Base-by-base conservation (phyloP, 2,797 vertebrate species). In the Malurus splendens region DNA sequence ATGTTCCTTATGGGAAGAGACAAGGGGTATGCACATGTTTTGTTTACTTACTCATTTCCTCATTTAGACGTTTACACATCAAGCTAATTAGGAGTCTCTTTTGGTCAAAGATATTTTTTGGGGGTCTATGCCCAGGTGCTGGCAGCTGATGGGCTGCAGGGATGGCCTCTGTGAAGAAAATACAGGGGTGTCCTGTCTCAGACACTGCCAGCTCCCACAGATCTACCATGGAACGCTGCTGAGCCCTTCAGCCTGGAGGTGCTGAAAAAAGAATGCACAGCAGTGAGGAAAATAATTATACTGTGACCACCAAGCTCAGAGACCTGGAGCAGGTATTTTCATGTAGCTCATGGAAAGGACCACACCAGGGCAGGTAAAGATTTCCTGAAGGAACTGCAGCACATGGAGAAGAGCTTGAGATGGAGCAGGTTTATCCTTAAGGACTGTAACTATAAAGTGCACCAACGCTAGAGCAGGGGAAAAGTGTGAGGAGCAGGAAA, bases 391-490 rank as follows among this genome's bases (percentile, higher is more conserved):
- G 12, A 87, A 45, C 2, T 17, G 23, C n/a, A 87, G 24, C 12
- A 32, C 2, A 0, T 19, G 8, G 12, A 86, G 14, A 59, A 30
- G 9, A 47, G 3, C 6, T 17, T 24, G 42, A 51, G n/a, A 10
- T 7, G 56, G 18, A 62, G 7, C 15, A 64, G 9, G 9, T 41
- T 76, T 56, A 28, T 59, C n/a, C 10, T 15, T 14, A 61, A 76
- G 30, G 27, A 56, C 10, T 54, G 24, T 18, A 87, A 27, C 7
- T 7, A n/a, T 3, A 24, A 8, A 70, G 14, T 27, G 4, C 18
- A 44, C 8, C 4, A 16, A 74, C 0, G 0, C 3, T 22, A 25
- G 17, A 65, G 24, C 15, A 64, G 6, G 2, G 4, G 2, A 39
- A 41, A 84, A 60, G 5, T 6, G 2, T 44, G 8, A 78, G 24